Base-by-base conservation (phyloP, 2,113 vertebrate species). In the Saimiri boliviensis region DNA sequence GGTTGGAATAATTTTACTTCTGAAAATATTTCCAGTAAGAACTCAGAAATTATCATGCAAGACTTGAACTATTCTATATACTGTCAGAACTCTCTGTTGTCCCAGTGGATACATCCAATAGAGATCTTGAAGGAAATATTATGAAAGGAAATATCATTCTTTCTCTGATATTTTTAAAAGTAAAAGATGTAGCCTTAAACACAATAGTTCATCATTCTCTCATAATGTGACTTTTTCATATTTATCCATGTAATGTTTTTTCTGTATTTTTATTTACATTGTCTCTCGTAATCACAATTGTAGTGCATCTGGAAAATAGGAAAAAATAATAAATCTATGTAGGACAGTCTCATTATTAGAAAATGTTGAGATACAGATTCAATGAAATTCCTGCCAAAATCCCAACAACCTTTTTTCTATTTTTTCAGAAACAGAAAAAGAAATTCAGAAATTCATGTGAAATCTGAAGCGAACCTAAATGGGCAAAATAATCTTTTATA, bases 21-120 rank as follows among this genome's bases (percentile, higher is more conserved):
- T 56, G 25, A 80, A 95, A 93, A 88, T 74, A 45, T 83, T 94
- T 81, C 12, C n/a, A 76, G 20, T 63, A 94, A 91, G 60, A 88
- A 93, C n/a, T 96, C 93, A 85, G 40, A 17, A 89, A 85, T 47
- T 58, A 1, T 35, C 42, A 49, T 35, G 21, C 13, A 93, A 76
- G 6, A n/a, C 66, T 97, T 79, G 45, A 30, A 66, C 81, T 77
- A 42, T 56, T 91, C 63, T 82, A 3, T 88, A 40, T 27, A 81
- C 17, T 40, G 17, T 23, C 49, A 81, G 96, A 94, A 77, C 42
- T 77, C 37, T 91, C 30, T 82, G 60, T 25, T 96, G 3, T 70
- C 21, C 47, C 60, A 94, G 13, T 49, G 35, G 47, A 90, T 9
- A 86, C 14, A 92, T 63, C 9, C 35, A 54, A 42, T 77, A 63